phyloP scores from a whole-genome alignment of 2,113 vertebrate species.

The Motacilla alba region DNA sequence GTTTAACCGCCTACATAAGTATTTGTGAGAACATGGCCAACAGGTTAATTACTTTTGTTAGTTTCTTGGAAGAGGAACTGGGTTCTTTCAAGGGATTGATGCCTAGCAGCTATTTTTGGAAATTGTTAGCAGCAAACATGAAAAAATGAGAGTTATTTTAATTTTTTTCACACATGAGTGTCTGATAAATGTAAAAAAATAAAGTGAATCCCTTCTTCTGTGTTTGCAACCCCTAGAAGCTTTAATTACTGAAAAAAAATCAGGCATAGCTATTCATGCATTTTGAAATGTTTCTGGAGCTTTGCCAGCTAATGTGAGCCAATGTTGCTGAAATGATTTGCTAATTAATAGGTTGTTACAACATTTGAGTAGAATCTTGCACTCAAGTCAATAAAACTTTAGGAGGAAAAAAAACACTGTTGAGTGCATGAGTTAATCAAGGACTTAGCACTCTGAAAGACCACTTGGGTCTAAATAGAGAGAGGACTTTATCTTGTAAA shows the following conservation, averaged over 20 bases:
- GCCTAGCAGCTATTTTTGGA: conserved; percentile 18
- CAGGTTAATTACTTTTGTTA: conserved; percentile 32
- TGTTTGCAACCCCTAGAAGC: background rate
- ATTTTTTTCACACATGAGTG: conserved; percentile 5
- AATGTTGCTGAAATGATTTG: conserved; percentile 46
- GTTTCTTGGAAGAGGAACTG: background rate
- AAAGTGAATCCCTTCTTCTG: background rate
- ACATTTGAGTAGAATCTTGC: conserved; percentile 31
- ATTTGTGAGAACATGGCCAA: background rate
- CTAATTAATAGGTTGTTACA: conserved; percentile 51
- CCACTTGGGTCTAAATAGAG: background rate
- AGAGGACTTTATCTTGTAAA: background rate
- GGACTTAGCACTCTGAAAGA: background rate
- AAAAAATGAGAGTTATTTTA: background rate
- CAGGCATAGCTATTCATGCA: background rate
- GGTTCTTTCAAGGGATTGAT: background rate
- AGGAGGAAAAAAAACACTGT: conserved; percentile 6
- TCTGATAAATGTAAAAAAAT: conserved; percentile 37
- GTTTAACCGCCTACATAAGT: background rate
- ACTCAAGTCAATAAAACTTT: conserved; percentile 57
- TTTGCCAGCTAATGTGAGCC: conserved; percentile 20
- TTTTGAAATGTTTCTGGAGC: conserved; percentile 41
- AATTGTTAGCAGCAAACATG: background rate
- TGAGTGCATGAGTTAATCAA: conserved; percentile 31
- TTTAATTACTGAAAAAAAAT: conserved; percentile 45